These are phyloP conservation scores for Pangasius djambal DNA, from an alignment of 2,797 vertebrate genomes.

Conservation along the genomic window DNA sequence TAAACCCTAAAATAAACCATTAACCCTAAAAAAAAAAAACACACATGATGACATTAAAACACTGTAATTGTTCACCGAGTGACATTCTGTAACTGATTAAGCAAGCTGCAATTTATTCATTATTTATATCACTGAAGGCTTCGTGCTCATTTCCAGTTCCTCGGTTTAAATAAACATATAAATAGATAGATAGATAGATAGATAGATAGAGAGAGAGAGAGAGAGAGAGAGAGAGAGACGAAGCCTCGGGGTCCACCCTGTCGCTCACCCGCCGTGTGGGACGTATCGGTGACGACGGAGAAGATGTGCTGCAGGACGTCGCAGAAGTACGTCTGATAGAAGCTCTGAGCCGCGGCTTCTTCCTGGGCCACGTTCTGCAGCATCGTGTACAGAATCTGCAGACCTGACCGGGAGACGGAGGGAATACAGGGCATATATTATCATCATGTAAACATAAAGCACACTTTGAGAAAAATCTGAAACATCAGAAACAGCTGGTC, in stretches of 20 bases:
- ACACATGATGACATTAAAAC: neutral
- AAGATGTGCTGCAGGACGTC: slow-evolving; percentile 91
- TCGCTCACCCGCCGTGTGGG: slow-evolving; percentile 84
- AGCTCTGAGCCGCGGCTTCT: slow-evolving; percentile 89
- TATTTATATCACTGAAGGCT: neutral
- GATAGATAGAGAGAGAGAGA: too few species aligned
- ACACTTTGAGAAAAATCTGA: neutral
- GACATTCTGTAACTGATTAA: neutral
- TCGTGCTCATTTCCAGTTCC: neutral
- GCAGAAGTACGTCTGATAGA: slow-evolving; percentile 90
- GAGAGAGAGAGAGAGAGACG: too few species aligned
- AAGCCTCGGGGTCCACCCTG: neutral
- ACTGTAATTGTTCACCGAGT: neutral
- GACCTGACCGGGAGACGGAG: slow-evolving; percentile 67
- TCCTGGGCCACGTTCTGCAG: slow-evolving; percentile 90
- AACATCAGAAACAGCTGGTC: too few species aligned
- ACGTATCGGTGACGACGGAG: slow-evolving; percentile 90
- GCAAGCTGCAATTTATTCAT: neutral
- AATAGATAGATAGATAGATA: too few species aligned
- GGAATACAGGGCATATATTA: too few species aligned
- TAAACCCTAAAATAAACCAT: neutral
- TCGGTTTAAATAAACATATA: neutral
- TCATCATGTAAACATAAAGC: neutral
- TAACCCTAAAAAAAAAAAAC: neutral
- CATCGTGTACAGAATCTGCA: slow-evolving; percentile 88